Base-by-base conservation (phyloP, 2,113 vertebrate genomes). In the Bujurquina vittata region DNA sequence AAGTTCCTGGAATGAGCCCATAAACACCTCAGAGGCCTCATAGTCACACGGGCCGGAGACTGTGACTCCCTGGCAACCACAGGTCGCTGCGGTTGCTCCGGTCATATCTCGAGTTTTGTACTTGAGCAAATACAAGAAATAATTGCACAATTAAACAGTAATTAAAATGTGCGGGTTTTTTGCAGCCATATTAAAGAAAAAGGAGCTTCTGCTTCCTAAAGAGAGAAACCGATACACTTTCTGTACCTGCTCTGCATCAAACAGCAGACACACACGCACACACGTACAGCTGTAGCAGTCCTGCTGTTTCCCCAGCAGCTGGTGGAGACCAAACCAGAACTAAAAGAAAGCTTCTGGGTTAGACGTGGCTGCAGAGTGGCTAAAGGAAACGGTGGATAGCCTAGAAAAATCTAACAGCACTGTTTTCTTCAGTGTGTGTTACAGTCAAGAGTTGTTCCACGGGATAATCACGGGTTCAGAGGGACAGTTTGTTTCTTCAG, bases 391-490 rank as follows among this genome's bases (percentile, higher is more conserved):
- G 49, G 55, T 55, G 59, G 63, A 67, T 2, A 10, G 3, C 40
- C 14, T 11, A 29, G 63, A 52, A 67, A 59, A 2, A 69, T 57
- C 4, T 14, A 72, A 57, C 18, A 14, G 15, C 43, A 6, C 61
- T 33, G 59, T 49, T 69, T 72, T 29, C 46, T 56, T 31, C 67
- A 23, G 37, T 23, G 37, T 1, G 52, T n/a, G 63, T 10, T 49
- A 80, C 9, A 78, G 77, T 69, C 33, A n/a, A 11, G 78, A 89
- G 81, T 37, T 2, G 61, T 15, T 82, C 11, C 87, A 79, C 87
- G 67, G 79, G 87, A 37, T 18, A 60, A 72, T 84, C 81, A 87
- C 15, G 79, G 78, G 88, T 76, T 87, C 81, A 54, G 59, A 76
- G 4, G 49, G 1, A 52, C 11, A 40, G 67, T 72, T 56, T 22